These are phyloP conservation scores for Thalassarche chlororhynchos DNA, from an alignment of 2,113 vertebrate genomes.

Conservation along the genomic window DNA sequence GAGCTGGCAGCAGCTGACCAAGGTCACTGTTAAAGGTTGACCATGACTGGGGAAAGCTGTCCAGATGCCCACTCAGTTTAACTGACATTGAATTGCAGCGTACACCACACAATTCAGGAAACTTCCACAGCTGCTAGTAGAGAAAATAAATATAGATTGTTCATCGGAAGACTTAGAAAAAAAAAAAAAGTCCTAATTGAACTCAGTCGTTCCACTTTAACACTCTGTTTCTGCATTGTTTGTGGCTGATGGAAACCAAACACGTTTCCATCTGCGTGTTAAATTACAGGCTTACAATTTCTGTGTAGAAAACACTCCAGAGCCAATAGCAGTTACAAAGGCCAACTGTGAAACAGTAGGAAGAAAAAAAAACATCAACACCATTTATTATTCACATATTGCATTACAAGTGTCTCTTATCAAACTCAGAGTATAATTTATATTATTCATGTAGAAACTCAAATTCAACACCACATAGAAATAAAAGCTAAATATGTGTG, in stretches of 20 bases:
- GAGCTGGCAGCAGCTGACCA: background rate
- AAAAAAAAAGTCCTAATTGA: background rate
- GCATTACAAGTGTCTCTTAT: constrained; percentile 70
- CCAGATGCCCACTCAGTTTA: background rate
- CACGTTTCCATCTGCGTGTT: background rate
- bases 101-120: background rate
- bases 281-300: background rate
- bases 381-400: constrained; percentile 82
- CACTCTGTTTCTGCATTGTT: background rate
- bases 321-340: constrained; percentile 73
- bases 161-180: background rate
- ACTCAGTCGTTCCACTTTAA: background rate
- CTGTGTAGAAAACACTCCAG: constrained; percentile 44
- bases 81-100: accelerated
- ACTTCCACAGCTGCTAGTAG: background rate
- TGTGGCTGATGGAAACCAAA: background rate
- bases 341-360: constrained; percentile 79
- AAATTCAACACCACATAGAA: constrained; percentile 57
- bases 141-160: background rate
- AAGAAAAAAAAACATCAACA: constrained; percentile 71
- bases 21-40: background rate
- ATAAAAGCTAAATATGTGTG: constrained; percentile 46
- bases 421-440: constrained; percentile 72
- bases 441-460: constrained; percentile 74
- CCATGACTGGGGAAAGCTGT: background rate